A percentile compares a stretch with the other conserved stretches of the same genome.
Evolutionary conservation across 1,140 invertebrate genomes (phyloP).

Genomic region (Cotesia chilonis): DNA sequence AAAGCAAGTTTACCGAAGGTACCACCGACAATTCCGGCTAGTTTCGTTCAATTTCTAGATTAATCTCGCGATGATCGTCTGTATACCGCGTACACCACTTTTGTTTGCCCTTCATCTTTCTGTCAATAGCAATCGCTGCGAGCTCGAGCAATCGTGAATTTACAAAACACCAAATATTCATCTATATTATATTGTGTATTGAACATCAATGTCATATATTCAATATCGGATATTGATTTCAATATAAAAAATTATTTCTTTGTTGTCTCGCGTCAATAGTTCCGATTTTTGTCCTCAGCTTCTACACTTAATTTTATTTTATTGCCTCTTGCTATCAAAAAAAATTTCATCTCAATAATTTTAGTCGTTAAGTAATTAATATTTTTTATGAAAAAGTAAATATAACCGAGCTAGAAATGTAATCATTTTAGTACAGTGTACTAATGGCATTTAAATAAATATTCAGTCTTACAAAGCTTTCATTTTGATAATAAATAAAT

Average conservation of each 20-base stretch:
- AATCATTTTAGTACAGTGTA: too few species aligned
- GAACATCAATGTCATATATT: background rate
- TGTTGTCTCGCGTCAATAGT: background rate
- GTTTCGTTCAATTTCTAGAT: conserved; percentile 23
- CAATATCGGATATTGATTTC: background rate
- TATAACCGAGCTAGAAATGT: too few species aligned
- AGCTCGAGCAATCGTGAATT: background rate
- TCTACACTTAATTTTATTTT: background rate
- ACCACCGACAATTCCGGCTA: conserved; percentile 5
- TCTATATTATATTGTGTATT: too few species aligned
- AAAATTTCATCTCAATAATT: too few species aligned
- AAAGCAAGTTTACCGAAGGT: background rate
- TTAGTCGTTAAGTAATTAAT: too few species aligned
- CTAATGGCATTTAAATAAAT: too few species aligned
- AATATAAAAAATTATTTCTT: background rate
- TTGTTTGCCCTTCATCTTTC: background rate
- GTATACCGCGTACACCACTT: too few species aligned
- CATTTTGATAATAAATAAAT: too few species aligned
- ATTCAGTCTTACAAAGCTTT: too few species aligned
- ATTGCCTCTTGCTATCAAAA: too few species aligned
- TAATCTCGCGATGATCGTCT: conserved; percentile 8
- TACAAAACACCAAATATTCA: background rate
- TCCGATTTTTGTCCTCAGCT: background rate
- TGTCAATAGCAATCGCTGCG: conserved; percentile 2
- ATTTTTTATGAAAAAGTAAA: too few species aligned